Conservation (phyloP, 2,797 vertebrate species). For the Myripristis murdjan region DNA sequence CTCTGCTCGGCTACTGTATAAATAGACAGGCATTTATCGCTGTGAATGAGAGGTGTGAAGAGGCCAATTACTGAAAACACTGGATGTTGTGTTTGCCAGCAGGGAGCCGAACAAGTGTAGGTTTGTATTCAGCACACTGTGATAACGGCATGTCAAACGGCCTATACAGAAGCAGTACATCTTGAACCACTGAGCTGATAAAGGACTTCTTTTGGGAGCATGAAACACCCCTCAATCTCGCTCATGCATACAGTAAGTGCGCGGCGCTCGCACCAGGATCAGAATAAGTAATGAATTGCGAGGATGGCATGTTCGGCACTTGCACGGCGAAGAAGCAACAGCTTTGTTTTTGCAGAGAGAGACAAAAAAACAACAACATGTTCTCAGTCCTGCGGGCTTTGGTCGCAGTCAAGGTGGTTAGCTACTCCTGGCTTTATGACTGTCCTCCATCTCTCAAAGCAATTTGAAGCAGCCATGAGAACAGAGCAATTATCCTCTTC, state of each 20-base stretch:
- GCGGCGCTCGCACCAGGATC: constrained; percentile 24
- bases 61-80: background rate
- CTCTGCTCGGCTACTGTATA: background rate
- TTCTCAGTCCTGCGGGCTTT: constrained; percentile 36
- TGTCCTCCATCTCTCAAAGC: constrained; percentile 78
- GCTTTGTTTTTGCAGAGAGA: background rate
- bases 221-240: too few relatives aligned
- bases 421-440: constrained; percentile 77
- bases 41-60: constrained; percentile 7
- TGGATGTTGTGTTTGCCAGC: background rate
- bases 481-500: constrained; percentile 83
- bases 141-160: too few relatives aligned
- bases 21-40: background rate
- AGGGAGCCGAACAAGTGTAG: background rate
- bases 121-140: background rate
- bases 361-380: constrained; percentile 35
- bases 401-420: constrained; percentile 68
- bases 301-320: background rate
- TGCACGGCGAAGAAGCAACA: too few relatives aligned
- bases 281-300: constrained; percentile 20
- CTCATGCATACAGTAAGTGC: too few relatives aligned
- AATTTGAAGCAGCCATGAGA: constrained; percentile 77
- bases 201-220: too few relatives aligned
- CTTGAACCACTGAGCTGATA: too few relatives aligned
- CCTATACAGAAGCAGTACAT: too few relatives aligned